These are phyloP conservation scores for Timandra comae DNA, from an alignment of 2,888 invertebrate genomes.

Conservation along the genomic window DNA sequence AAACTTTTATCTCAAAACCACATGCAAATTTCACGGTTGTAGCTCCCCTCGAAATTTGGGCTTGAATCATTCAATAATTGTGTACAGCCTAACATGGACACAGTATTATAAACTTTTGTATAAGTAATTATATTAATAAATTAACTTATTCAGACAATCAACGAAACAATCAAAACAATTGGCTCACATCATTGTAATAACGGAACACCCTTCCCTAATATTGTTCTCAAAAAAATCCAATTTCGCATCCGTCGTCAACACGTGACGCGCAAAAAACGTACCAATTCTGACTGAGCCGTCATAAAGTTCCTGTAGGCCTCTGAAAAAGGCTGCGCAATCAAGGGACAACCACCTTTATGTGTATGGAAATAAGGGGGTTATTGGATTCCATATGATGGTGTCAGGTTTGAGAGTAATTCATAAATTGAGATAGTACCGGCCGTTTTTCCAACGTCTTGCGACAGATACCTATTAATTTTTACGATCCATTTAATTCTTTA, in stretches of 20 bases:
- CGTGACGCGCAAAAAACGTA: slow-evolving; percentile 58
- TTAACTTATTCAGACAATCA: slow-evolving; percentile 1
- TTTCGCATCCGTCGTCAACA: slow-evolving; percentile 67
- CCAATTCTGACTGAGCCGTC: slow-evolving; percentile 58
- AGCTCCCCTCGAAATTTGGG: too few relatives aligned
- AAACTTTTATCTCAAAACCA: too few relatives aligned
- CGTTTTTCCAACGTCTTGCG: slow-evolving; percentile 21
- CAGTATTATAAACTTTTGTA: too few relatives aligned
- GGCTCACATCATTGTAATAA: slow-evolving; percentile 26
- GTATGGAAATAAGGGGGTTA: too few relatives aligned
- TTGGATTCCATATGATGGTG: too few relatives aligned
- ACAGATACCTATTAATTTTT: slow-evolving; percentile 71
- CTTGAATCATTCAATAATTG: too few relatives aligned
- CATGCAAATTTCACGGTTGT: too few relatives aligned
- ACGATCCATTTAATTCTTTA: slow-evolving; percentile 72
- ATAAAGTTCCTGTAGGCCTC: slow-evolving; percentile 43
- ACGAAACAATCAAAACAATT: slow-evolving; percentile 17
- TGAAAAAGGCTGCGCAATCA: too few relatives aligned
- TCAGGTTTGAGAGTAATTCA: slow-evolving; percentile 49
- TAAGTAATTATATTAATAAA: too few relatives aligned
- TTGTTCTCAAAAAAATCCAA: slow-evolving; percentile 64
- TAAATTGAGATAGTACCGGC: slow-evolving; percentile 35
- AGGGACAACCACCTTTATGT: too few relatives aligned
- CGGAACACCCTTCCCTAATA: slow-evolving; percentile 27
- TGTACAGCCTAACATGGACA: too few relatives aligned